phyloP scores from a whole-genome alignment of 2,797 vertebrate genomes.

The Labeo calbasu region DNA sequence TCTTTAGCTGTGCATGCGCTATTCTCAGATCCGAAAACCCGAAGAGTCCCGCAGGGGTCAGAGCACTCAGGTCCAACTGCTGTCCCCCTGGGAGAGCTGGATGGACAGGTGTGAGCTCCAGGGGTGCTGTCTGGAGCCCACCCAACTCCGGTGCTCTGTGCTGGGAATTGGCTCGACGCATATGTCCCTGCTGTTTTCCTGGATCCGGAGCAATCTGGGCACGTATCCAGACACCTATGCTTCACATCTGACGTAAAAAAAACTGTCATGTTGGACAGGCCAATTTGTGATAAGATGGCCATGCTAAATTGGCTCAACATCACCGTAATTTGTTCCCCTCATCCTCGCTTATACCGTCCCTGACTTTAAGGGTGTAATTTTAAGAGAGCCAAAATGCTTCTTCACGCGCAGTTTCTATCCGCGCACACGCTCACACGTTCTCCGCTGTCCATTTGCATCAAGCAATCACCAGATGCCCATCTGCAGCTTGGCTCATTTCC shows the following conservation, averaged over 20 bases:
- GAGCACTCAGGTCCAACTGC: slow-evolving; percentile 3
- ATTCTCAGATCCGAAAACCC: slow-evolving; percentile 40
- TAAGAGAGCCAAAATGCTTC: slow-evolving; percentile 48
- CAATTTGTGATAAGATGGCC: slow-evolving; percentile 49
- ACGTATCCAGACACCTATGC: slow-evolving; percentile 49
- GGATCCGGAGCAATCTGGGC: slow-evolving; percentile 55
- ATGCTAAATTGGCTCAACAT: slow-evolving; percentile 52
- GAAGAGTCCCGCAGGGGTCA: slow-evolving; percentile 34
- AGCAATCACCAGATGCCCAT: slow-evolving; percentile 39
- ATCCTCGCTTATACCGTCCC: slow-evolving; percentile 16
- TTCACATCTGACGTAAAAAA: slow-evolving; percentile 51
- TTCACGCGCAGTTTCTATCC: slow-evolving; percentile 33
- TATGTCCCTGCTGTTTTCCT: slow-evolving; percentile 55
- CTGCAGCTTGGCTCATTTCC: slow-evolving; percentile 47
- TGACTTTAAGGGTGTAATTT: slow-evolving; percentile 48
- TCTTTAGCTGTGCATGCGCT: slow-evolving; percentile 24
- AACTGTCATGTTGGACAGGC: slow-evolving; percentile 45
- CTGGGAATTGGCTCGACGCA: slow-evolving; percentile 54
- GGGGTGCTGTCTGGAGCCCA: slow-evolving; percentile 48
- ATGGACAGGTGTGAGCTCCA: slow-evolving; percentile 58
- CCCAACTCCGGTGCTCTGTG: slow-evolving; percentile 41
- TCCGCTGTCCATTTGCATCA: slow-evolving; percentile 52
- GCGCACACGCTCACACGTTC: not conserved
- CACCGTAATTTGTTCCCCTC: slow-evolving; percentile 44
- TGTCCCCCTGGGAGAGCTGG: slow-evolving; percentile 42